Percentiles rank a stretch among this genome's conserved stretches.
Evolutionary conservation across 64 coral and sea anemone genomes (phyloP).

Genomic region (Catalaphyllia jardinei): DNA sequence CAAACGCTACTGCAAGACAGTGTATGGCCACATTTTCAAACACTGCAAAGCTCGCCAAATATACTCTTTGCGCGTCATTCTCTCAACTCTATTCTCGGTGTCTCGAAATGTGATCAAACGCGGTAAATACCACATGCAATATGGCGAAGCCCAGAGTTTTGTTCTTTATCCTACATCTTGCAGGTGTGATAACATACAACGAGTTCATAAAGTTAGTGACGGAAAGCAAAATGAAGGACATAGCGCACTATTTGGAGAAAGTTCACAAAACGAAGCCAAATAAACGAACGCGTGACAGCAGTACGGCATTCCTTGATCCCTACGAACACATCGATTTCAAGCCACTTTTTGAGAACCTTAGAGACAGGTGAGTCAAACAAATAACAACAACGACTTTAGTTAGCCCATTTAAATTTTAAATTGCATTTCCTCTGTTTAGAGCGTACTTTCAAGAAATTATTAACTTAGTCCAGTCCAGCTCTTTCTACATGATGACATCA

Average conservation of each 20-base stretch:
- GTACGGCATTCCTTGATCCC: constrained; percentile 52
- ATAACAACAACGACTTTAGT: too few species aligned
- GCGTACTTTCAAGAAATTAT: too few species aligned
- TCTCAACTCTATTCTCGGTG: too few species aligned
- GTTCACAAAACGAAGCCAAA: constrained; percentile 36
- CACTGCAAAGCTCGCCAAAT: too few species aligned
- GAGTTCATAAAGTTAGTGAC: constrained; percentile 3
- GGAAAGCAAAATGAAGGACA: constrained; percentile 30
- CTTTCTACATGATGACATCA: too few species aligned
- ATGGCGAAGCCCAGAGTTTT: not conserved
- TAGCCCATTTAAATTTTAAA: too few species aligned
- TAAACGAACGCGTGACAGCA: constrained; percentile 44
- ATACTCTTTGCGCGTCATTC: too few species aligned
- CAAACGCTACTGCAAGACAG: too few species aligned
- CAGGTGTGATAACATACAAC: constrained; percentile 34
- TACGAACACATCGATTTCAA: constrained; percentile 49
- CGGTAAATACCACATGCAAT: too few species aligned
- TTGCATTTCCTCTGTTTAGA: not conserved
- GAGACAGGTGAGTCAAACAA: constrained; percentile 11
- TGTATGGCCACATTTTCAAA: too few species aligned
- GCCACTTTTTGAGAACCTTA: constrained; percentile 45
- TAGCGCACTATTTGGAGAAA: constrained; percentile 33
- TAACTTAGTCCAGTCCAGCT: too few species aligned
- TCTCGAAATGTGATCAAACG: too few species aligned
- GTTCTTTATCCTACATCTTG: not conserved